Evolutionary conservation across 2,797 vertebrate genomes (phyloP).

Genomic region (Poeciliopsis presidionis): DNA sequence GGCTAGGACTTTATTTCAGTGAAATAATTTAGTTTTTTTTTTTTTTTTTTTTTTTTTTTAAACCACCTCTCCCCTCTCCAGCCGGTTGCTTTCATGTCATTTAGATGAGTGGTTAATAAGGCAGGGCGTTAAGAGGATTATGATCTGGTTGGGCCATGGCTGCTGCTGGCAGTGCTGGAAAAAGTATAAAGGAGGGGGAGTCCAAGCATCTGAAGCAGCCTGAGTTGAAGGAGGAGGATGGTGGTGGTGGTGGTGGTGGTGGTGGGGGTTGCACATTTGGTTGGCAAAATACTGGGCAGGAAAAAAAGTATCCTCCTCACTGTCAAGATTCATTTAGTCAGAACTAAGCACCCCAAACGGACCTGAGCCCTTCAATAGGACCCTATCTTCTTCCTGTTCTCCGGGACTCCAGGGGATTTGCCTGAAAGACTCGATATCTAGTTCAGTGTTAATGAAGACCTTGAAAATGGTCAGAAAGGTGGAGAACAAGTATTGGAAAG

Average conservation of each 20-base stretch:
- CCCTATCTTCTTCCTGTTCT: conserved; percentile 74
- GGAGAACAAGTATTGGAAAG: conserved; percentile 58
- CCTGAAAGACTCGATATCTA: conserved; percentile 73
- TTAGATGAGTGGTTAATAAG: conserved; percentile 87
- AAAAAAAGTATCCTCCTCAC: conserved; percentile 78
- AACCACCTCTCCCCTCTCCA: conserved; percentile 49
- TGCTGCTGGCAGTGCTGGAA: conserved; percentile 44
- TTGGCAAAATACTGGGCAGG: conserved; percentile 74
- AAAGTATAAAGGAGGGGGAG: conserved; percentile 44
- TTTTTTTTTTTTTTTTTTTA: conserved; percentile 40
- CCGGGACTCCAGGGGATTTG: conserved; percentile 59
- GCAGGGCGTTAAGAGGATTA: conserved; percentile 87
- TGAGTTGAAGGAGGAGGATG: conserved; percentile 24
- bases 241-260: not conserved
- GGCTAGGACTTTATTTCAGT: conserved; percentile 77
- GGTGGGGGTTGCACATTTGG: conserved; percentile 10
- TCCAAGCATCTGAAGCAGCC: conserved; percentile 60
- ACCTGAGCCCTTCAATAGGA: conserved; percentile 74
- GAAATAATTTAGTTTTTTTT: conserved; percentile 79
- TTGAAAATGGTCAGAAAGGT: conserved; percentile 60
- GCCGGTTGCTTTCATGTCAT: conserved; percentile 83
- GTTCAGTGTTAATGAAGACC: conserved; percentile 75
- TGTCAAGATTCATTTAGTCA: conserved; percentile 85
- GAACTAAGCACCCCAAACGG: conserved; percentile 79
- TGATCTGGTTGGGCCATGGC: conserved; percentile 78